Conservation (phyloP, 2,113 vertebrate genomes). For the Heterocephalus glaber region DNA sequence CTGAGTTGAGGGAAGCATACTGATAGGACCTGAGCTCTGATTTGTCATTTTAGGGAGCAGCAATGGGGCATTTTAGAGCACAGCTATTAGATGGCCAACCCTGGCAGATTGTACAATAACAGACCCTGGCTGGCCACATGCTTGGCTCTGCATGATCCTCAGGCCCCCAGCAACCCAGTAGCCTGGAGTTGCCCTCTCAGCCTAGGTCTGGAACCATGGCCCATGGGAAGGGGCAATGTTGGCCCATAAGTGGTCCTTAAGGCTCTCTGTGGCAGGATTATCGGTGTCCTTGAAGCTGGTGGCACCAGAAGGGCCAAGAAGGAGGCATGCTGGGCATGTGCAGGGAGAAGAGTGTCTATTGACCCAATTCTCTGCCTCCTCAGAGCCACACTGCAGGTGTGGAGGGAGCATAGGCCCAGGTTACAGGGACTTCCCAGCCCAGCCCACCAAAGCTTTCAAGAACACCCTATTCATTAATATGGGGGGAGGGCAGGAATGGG, state of each 20-base stretch:
- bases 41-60: background rate
- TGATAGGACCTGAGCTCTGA: background rate
- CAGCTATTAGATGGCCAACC: background rate
- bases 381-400: background rate
- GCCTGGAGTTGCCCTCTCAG: background rate
- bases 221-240: background rate
- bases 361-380: background rate
- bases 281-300: background rate
- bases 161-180: background rate
- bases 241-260: background rate
- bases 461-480: background rate
- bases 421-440: background rate
- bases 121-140: background rate
- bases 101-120: background rate
- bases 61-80: background rate
- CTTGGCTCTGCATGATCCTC: background rate
- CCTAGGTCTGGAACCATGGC: background rate
- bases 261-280: background rate
- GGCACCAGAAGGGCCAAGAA: background rate
- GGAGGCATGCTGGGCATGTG: background rate
- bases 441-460: background rate
- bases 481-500: fast-evolving
- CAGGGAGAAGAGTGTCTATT: no score
- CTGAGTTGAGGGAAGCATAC: background rate
- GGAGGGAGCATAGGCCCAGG: background rate